Evolutionary conservation across 2,797 vertebrate species (phyloP), one percentile per base, ranked within the genome.

Genomic region (Rhyacichthys aspro): DNA sequence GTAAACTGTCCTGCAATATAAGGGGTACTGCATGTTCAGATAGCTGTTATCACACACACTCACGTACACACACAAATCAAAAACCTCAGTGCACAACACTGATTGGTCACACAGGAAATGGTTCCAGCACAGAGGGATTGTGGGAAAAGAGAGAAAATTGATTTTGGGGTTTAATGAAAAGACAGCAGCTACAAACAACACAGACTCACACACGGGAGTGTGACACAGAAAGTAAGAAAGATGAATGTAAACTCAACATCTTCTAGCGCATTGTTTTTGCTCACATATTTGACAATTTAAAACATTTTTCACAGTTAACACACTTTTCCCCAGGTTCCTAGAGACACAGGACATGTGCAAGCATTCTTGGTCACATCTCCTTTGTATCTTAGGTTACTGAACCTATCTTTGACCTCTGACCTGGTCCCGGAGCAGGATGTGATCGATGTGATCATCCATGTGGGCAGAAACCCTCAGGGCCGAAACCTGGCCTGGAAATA

Each of bases 341-440:
- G 2, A 41, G 34, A 68, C 55, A 44, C 8, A 8, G 23, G 3
- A 49, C 3, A 34, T 33, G 10, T 33, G 23, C 23, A 28, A 6
- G 32, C n/a, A n/a, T n/a, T n/a, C n/a, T n/a, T n/a, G n/a, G 12
- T 46, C 9, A 46, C 33, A 11, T 58, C 56, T 15, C 38, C 3
- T 1, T 28, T 43, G 15, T 53, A 7, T 50, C 8, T 59, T 45
- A 96, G 97, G 84, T 93, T 99, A 74, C 88, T 98, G 73, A 99
- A 98, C 85, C 91, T 98, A 57, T 98, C 96, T 7, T 87, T 99
- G 72, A 97, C 93, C 86, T 96, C 97, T 0, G 97, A 98, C 80
- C 91, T 98, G 81, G 95, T 98, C 46, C 91, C 97, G 1, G 95
- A 98, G 89, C 97, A 99, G 89, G 97, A 97, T 57, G 95, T 96